Conservation (phyloP, 2,888 invertebrate species). For the Ectobius pallidus region DNA sequence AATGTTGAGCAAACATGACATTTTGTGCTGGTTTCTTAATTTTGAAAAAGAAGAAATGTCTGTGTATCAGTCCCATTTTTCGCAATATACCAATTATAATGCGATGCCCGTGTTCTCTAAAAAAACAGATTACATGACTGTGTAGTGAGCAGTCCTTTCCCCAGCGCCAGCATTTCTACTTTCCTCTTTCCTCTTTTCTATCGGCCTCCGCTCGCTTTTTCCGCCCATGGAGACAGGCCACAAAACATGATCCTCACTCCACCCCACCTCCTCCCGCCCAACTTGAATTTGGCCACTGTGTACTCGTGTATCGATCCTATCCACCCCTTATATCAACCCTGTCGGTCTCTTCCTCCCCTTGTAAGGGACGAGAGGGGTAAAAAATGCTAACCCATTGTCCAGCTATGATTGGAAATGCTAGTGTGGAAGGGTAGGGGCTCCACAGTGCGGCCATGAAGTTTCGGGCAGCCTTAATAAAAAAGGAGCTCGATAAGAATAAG, state of each 20-base stretch:
- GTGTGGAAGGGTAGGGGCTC: not conserved
- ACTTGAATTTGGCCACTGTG: conserved; percentile 29
- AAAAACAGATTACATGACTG: conserved; percentile 4
- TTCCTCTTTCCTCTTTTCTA: conserved; percentile 23
- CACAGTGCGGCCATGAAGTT: conserved; percentile 15
- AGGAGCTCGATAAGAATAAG: not conserved
- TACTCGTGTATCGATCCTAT: conserved; percentile 27
- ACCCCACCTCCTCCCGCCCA: not conserved
- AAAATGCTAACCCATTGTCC: conserved; percentile 38
- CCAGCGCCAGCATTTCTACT: conserved; percentile 12
- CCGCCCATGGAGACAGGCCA: conserved; percentile 27
- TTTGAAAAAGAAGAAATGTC: no score
- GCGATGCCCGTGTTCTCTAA: conserved; percentile 7
- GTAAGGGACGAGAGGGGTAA: conserved; percentile 19
- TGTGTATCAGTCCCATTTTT: conserved; percentile 1
- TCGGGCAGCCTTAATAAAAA: conserved; percentile 4
- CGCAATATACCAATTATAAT: not conserved
- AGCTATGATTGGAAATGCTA: conserved; percentile 39
- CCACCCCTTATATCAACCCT: conserved; percentile 26
- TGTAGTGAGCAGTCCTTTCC: not conserved
- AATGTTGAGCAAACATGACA: no score
- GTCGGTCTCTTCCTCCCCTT: conserved; percentile 3
- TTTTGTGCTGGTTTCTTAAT: no score
- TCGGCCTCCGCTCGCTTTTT: conserved; percentile 18
- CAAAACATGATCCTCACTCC: conserved; percentile 26